Evolutionary conservation across 2,888 invertebrate genomes (phyloP).

Genomic region (Craniophora ligustri): DNA sequence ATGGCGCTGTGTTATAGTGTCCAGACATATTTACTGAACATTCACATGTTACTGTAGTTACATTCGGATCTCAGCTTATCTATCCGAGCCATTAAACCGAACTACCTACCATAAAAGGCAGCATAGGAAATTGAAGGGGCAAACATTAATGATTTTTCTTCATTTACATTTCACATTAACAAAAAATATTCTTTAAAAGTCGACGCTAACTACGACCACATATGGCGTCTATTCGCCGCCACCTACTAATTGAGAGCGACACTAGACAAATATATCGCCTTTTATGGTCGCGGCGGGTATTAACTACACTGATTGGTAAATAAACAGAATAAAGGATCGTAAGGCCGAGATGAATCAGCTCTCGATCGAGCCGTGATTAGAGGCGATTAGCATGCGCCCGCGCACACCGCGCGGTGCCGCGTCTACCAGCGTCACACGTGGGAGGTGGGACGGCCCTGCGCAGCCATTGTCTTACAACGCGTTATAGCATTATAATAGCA

Average conservation of each 20-base stretch:
- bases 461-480: slow-evolving; percentile 84
- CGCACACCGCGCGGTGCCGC: slow-evolving; percentile 57
- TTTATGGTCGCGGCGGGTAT: slow-evolving; percentile 82
- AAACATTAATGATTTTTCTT: slow-evolving; percentile 85
- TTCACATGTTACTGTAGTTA: slow-evolving; percentile 11
- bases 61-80: slow-evolving; percentile 15
- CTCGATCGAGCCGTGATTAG: slow-evolving; percentile 85
- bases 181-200: slow-evolving; percentile 79
- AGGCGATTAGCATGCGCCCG: slow-evolving; percentile 84
- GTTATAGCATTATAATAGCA: slow-evolving; percentile 84
- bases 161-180: slow-evolving; percentile 82
- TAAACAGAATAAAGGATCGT: slow-evolving; percentile 82
- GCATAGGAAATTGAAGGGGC: slow-evolving; percentile 70
- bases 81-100: slow-evolving; percentile 50
- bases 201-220: slow-evolving; percentile 82
- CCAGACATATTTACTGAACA: background rate
- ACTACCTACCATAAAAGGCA: slow-evolving; percentile 70
- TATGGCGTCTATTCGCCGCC: slow-evolving; percentile 83
- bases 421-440: slow-evolving; percentile 74
- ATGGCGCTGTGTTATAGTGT: no score
- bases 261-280: slow-evolving; percentile 86
- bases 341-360: slow-evolving; percentile 83
- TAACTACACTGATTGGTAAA: slow-evolving; percentile 85
- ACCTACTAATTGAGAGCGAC: slow-evolving; percentile 84
- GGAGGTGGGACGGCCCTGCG: slow-evolving; percentile 82